These are phyloP conservation scores for Drosophila setosimentum DNA, from an alignment of 2,888 invertebrate genomes.

Conservation along the genomic window DNA sequence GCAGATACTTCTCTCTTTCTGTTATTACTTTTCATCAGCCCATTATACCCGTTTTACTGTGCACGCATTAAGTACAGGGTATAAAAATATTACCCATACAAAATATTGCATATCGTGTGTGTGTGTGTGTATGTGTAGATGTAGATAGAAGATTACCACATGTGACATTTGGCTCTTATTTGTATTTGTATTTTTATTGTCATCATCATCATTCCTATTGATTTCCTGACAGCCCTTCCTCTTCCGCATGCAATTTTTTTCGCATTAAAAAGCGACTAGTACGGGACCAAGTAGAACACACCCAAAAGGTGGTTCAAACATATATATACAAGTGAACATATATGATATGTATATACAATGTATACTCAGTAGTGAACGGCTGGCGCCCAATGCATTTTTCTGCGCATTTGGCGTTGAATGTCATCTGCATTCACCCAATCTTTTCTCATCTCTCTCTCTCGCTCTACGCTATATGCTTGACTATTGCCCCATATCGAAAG, in stretches of 20 bases:
- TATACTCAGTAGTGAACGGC: neutral
- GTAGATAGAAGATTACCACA: neutral
- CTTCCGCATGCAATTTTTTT: slow-evolving; percentile 36
- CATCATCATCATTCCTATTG: slow-evolving; percentile 35
- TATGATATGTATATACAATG: neutral
- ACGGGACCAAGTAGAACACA: slow-evolving; percentile 8
- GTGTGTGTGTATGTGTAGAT: neutral
- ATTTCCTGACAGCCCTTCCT: slow-evolving; percentile 35
- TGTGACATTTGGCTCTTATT: slow-evolving; percentile 3
- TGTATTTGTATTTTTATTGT: slow-evolving; percentile 8
- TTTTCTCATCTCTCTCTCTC: neutral
- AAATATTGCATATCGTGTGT: neutral
- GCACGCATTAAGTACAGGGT: neutral
- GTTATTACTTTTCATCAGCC: neutral
- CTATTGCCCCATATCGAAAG: slow-evolving; percentile 4
- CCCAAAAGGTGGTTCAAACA: neutral
- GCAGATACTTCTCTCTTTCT: neutral
- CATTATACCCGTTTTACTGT: neutral
- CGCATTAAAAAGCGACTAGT: slow-evolving; percentile 6
- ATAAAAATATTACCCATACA: neutral
- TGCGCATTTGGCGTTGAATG: slow-evolving; percentile 69
- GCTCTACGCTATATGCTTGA: slow-evolving; percentile 1
- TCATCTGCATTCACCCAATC: slow-evolving; percentile 36
- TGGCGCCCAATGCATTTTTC: slow-evolving; percentile 62
- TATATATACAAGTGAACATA: neutral